Conservation (phyloP, 2,797 vertebrate genomes). For the Emys orbicularis region DNA sequence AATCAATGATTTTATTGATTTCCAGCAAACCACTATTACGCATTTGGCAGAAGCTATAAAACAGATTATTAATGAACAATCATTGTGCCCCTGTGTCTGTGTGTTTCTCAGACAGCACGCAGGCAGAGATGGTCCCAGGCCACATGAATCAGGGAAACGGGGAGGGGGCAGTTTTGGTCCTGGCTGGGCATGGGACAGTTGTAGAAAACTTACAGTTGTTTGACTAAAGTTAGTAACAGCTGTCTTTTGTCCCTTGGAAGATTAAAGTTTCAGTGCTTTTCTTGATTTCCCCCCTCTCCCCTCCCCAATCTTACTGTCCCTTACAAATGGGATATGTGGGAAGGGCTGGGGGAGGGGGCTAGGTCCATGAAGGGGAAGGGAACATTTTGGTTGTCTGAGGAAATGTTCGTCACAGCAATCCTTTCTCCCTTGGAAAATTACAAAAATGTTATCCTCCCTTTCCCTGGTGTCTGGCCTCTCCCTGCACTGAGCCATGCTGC, state of each 20-base stretch:
- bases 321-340: neutral
- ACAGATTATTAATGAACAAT: neutral
- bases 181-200: neutral
- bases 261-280: neutral
- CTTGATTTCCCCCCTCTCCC: neutral
- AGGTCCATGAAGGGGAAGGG: neutral
- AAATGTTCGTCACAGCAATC: neutral
- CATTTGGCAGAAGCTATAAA: neutral
- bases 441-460: neutral
- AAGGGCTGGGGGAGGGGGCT: neutral
- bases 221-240: neutral
- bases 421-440: neutral
- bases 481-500: neutral
- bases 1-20: neutral
- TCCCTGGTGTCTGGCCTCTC: neutral
- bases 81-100: neutral
- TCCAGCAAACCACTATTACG: neutral
- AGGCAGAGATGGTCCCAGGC: neutral
- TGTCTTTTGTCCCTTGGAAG: neutral
- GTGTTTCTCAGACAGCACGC: neutral
- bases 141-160: neutral
- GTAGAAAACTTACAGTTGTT: neutral
- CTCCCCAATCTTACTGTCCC: neutral
- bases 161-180: neutral
- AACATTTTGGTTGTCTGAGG: neutral